Conservation (phyloP, 1,140 invertebrate genomes). For the Macrocentrus cingulum region DNA sequence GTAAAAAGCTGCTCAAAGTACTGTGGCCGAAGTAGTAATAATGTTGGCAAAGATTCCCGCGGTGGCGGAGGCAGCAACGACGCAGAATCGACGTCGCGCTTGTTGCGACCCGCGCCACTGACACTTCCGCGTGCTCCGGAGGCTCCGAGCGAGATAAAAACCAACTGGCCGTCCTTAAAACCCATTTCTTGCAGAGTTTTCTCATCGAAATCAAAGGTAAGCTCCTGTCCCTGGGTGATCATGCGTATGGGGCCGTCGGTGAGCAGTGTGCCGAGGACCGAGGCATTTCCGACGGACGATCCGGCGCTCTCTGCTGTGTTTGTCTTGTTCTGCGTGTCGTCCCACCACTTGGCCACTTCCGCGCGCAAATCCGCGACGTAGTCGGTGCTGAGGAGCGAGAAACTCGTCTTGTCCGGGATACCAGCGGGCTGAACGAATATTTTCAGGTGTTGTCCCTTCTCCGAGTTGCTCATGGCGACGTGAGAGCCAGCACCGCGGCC, state of each 20-base stretch:
- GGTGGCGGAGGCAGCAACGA: slow-evolving; percentile 78
- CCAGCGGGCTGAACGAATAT: slow-evolving; percentile 85
- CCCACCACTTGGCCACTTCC: slow-evolving; percentile 93
- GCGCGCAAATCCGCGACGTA: slow-evolving; percentile 87
- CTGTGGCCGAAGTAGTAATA: slow-evolving; percentile 78
- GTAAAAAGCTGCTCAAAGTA: slow-evolving; percentile 90
- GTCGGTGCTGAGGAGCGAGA: slow-evolving; percentile 78
- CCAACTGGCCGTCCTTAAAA: slow-evolving; percentile 87
- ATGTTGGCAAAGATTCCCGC: slow-evolving; percentile 79
- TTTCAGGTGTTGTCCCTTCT: slow-evolving; percentile 66
- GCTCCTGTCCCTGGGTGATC: slow-evolving; percentile 90
- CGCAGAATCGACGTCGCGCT: slow-evolving; percentile 73
- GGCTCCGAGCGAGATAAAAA: slow-evolving; percentile 86
- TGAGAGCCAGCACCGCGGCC: slow-evolving; percentile 75
- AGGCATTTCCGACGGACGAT: slow-evolving; percentile 33
- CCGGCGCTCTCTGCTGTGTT: slow-evolving; percentile 20
- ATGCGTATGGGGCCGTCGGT: slow-evolving; percentile 85
- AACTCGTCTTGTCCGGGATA: slow-evolving; percentile 73
- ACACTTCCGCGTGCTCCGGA: slow-evolving; percentile 61
- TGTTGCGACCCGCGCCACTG: slow-evolving; percentile 61
- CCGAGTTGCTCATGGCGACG: slow-evolving; percentile 64
- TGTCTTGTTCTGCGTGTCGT: slow-evolving; percentile 55
- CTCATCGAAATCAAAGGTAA: slow-evolving; percentile 91
- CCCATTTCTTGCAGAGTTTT: slow-evolving; percentile 86
- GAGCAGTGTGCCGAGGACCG: slow-evolving; percentile 65